Percentiles rank a stretch among this genome's conserved stretches.
phyloP scores from a whole-genome alignment of 2,888 invertebrate species.

The Andrena praecox region DNA sequence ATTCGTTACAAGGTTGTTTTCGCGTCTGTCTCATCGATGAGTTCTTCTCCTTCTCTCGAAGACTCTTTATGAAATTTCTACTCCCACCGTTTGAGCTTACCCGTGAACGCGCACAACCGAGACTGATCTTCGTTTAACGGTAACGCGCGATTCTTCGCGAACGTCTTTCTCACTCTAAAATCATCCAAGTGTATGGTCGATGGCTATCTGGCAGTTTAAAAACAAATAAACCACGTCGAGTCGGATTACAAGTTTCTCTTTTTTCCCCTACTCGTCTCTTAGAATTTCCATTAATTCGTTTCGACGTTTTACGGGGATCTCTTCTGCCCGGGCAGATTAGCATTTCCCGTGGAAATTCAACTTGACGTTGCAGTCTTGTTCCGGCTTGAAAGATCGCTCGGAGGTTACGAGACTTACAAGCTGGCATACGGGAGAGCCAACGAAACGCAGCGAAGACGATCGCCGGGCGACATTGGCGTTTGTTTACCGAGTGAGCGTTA shows the following conservation, averaged over 20 bases:
- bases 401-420: neutral
- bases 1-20: conserved; percentile 76
- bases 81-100: neutral
- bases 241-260: neutral
- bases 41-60: neutral
- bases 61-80: conserved; percentile 12
- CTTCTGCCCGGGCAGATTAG: neutral
- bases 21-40: conserved; percentile 12
- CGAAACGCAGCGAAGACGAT: conserved; percentile 14
- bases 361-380: neutral
- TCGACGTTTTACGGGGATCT: too few species aligned
- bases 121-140: conserved; percentile 10
- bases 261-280: neutral
- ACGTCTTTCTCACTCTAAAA: neutral
- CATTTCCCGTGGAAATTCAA: neutral
- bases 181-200: neutral
- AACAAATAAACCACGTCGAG: neutral
- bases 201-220: neutral
- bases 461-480: conserved; percentile 35
- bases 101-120: conserved; percentile 4
- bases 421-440: neutral
- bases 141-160: neutral
- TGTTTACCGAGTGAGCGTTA: conserved; percentile 37
- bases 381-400: neutral
- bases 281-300: neutral